A percentile compares a stretch with the other conserved stretches of the same genome.
Conservation (phyloP, 2,113 vertebrate species). For the Ochotona curzoniae region DNA sequence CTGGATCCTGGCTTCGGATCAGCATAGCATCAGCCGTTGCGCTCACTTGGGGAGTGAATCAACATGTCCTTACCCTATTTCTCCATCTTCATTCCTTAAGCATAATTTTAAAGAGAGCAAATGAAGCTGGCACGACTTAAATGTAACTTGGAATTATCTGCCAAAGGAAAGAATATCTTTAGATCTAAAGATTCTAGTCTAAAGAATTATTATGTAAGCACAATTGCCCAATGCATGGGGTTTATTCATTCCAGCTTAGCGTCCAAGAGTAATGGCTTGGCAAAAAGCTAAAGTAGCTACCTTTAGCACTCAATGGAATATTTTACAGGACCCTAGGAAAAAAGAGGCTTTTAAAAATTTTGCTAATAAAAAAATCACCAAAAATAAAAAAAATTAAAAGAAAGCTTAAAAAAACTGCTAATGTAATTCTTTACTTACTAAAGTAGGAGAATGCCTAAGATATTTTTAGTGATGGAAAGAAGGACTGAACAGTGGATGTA, state of each 20-base stretch:
- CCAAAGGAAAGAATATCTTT: conserved; percentile 22
- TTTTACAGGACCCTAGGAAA: background rate
- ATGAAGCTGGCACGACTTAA: background rate
- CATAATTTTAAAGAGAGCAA: background rate
- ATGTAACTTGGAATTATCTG: background rate
- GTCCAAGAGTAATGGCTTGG: background rate
- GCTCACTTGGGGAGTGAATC: no score
- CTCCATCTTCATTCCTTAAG: background rate
- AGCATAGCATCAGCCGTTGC: no score
- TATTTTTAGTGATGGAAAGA: conserved; percentile 20
- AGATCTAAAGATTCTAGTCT: background rate
- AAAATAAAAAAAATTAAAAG: no score
- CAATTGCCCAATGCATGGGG: background rate
- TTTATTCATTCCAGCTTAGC: background rate
- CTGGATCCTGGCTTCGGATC: no score
- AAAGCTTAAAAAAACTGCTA: no score
- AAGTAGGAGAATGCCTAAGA: background rate
- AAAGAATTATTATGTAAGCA: background rate
- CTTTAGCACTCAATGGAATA: background rate
- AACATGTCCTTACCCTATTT: no score
- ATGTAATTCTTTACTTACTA: background rate
- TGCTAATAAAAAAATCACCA: no score
- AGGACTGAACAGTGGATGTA: background rate
- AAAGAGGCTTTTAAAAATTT: background rate
- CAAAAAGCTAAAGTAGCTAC: background rate